phyloP scores from a whole-genome alignment of 2,888 invertebrate genomes.

The Listrodromus nycthemerus region DNA sequence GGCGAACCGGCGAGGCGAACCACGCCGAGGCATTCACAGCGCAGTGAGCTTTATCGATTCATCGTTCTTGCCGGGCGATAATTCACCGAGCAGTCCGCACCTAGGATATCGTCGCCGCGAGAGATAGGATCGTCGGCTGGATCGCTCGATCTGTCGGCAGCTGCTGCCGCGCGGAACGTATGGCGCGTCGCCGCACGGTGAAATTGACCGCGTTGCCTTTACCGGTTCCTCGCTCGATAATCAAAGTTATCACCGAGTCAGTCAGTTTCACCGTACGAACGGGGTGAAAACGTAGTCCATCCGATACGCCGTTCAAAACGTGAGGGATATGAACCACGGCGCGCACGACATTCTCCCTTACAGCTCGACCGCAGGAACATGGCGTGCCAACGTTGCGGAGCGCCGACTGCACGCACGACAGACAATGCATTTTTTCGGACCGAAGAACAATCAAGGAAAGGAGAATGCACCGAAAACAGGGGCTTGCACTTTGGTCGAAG shows the following conservation, averaged over 20 bases:
- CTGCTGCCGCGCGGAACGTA: conserved; percentile 69
- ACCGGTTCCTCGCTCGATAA: background rate
- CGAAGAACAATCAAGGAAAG: background rate
- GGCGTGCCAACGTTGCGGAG: background rate
- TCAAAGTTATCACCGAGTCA: background rate
- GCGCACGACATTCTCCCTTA: background rate
- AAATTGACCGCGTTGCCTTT: background rate
- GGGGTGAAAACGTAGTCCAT: background rate
- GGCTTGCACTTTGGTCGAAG: background rate
- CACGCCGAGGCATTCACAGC: background rate
- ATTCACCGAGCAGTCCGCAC: conserved; percentile 73
- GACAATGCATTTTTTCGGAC: background rate
- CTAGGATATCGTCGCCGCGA: conserved; percentile 40
- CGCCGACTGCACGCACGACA: background rate
- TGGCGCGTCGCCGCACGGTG: background rate
- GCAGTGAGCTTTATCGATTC: conserved; percentile 70
- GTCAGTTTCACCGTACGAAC: background rate
- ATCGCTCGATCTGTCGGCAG: conserved; percentile 76
- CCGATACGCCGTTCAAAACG: background rate
- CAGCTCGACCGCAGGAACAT: background rate
- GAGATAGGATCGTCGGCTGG: conserved; percentile 75
- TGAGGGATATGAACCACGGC: background rate
- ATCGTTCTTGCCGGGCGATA: conserved; percentile 74
- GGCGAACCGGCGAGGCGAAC: background rate
- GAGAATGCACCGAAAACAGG: background rate